phyloP scores from a whole-genome alignment of 2,888 invertebrate species.

The Epinotia bilunana region DNA sequence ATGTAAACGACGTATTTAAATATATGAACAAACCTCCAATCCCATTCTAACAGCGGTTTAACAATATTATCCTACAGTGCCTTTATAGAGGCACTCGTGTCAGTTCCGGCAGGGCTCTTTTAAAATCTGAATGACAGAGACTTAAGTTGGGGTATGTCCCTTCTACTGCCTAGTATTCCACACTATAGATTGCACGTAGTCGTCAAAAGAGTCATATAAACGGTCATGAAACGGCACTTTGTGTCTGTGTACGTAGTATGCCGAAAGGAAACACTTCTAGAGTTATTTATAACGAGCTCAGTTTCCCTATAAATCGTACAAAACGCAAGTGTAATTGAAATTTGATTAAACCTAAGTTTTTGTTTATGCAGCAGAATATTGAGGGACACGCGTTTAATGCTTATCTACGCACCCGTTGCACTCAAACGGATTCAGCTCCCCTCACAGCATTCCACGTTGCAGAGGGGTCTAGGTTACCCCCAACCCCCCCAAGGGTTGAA shows the following conservation, averaged over 20 bases:
- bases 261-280: conserved; percentile 17
- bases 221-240: background rate
- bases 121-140: no score
- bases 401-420: conserved; percentile 60
- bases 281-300: background rate
- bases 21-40: no score
- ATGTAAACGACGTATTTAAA: no score
- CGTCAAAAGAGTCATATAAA: background rate
- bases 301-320: background rate
- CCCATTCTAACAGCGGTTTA: no score
- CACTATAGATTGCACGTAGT: no score
- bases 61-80: no score
- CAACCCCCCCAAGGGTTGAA: conserved; percentile 47
- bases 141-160: no score
- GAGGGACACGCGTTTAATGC: conserved; percentile 28
- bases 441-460: conserved; percentile 51
- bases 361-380: background rate
- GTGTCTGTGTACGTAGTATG: background rate
- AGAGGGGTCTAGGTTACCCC: conserved; percentile 66
- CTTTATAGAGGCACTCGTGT: no score
- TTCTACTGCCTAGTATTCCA: no score
- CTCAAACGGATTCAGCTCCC: conserved; percentile 57
- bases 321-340: background rate
- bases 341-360: background rate
- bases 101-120: no score